These are phyloP conservation scores for Apodemia zela DNA, from an alignment of 2,888 invertebrate species.

Conservation along the genomic window DNA sequence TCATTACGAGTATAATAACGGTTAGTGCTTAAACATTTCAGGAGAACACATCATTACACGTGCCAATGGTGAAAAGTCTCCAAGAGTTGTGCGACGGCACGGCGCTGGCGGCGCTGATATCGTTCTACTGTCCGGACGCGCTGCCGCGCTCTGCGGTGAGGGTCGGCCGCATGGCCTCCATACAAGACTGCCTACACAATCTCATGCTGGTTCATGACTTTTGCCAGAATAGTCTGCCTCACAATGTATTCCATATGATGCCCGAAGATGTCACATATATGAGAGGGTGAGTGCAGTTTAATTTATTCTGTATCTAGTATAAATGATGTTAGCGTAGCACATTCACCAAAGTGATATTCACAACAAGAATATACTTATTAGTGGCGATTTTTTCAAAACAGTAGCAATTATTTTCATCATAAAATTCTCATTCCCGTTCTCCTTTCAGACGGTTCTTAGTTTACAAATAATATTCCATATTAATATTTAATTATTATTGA, in stretches of 20 bases:
- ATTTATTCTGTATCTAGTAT: neutral
- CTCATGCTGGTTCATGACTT: slow-evolving; percentile 93
- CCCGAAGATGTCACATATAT: slow-evolving; percentile 98
- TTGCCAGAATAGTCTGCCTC: slow-evolving; percentile 91
- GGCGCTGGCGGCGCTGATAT: slow-evolving; percentile 30
- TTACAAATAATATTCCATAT: no score
- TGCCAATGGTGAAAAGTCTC: slow-evolving; percentile 88
- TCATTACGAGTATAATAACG: no score
- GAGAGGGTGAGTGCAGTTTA: slow-evolving; percentile 83
- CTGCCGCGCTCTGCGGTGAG: slow-evolving; percentile 77
- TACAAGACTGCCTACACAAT: slow-evolving; percentile 95
- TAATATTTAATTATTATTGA: no score
- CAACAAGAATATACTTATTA: no score
- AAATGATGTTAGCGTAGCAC: no score
- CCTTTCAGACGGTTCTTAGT: no score
- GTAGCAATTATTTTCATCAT: no score
- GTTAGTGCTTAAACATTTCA: slow-evolving; percentile 43
- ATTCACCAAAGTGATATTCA: no score
- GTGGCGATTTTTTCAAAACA: no score
- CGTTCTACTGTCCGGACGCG: slow-evolving; percentile 48
- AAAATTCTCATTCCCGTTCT: no score
- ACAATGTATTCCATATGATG: slow-evolving; percentile 94
- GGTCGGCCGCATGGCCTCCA: slow-evolving; percentile 83
- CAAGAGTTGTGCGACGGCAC: slow-evolving; percentile 93
- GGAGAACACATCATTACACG: slow-evolving; percentile 79